Evolutionary conservation across 2,113 vertebrate genomes (phyloP), one percentile per base, ranked within the genome.

Genomic region (Rhodinocichla rosea): DNA sequence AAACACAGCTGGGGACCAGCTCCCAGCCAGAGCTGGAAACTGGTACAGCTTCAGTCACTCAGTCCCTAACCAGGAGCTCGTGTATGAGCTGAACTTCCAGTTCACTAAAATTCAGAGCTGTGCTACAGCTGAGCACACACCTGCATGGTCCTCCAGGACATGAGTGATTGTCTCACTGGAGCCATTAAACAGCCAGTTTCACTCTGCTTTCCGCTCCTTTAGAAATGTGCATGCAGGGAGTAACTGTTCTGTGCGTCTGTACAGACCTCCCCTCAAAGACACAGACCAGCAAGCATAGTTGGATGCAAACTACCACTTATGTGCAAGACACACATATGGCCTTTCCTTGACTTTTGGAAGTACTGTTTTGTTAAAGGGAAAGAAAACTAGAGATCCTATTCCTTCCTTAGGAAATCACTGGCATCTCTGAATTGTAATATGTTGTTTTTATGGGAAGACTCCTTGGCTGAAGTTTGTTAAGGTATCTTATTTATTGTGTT

Each of bases 261-360:
- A 37, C 0, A 0, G 32, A 33, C 16, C 15, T 53, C 33, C 32
- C 17, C 30, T 65, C 13, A 77, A 78, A 37, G 32, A 52, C 37
- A 53, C 45, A 52, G 9, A 75, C 35, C 49, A 86, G 20, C 23
- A 11, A 63, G 42, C 3, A 1, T 55, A n/a, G 21, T 4, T 64
- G 62, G 42, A 90, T 22, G 53, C 22, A 81, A 90, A 77, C 32
- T 44, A 71, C 62, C 87, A 42, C 32, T 42, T 79, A 47, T 14
- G 45, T 65, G 62, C n/a, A 59, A 75, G 44, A 57, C 21, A 59
- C 40, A 69, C 19, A 64, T 7, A 37, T 2, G 28, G 28, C 15
- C 45, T 87, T 77, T 62, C n/a, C 45, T 53, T 74, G 26, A 56
- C n/a, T 68, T 90, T 73, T 57, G 45, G 37, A 86, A 57, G 15